Evolutionary conservation across 2,888 invertebrate species (phyloP), one percentile per base, ranked within the genome.

Genomic region (Buathra laborator): DNA sequence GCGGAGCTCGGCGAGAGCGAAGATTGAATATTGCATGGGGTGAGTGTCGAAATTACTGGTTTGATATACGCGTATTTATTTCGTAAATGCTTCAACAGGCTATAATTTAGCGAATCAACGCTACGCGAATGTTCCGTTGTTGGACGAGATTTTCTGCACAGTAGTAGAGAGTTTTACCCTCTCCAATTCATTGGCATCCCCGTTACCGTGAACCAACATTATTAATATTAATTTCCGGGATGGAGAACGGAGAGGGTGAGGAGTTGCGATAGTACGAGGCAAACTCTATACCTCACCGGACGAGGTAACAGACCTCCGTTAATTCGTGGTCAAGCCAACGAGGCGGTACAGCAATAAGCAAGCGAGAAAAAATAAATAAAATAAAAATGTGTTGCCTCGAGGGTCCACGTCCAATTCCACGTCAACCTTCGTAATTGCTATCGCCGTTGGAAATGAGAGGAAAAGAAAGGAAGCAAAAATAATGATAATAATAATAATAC

Each of bases 341-440:
- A 66, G 29, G 66, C 56, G 46, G 9, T 24, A 5, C 78, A 79
- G 72, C 77, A 83, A 88, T 74, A 87, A 68, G 46, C 37, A 66
- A 59, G 29, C 66, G 66, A 66, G 7, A 51, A 75, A 32, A 75
- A 43, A 9, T 59, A 24, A 19, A 62, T 24, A 5, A 44, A 78
- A 68, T 7, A 56, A 51, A 70, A 70, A 66, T 37, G 32, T 48
- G 37, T 32, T 16, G 51, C 37, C 16, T 59, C 19, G 10, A 67
- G n/a, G 10, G 24, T 24, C 46, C 53, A 70, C 76, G 46, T 64
- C 32, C 7, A 6, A 32, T 76, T 64, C 37, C 14, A 51, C 81
- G 44, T 81, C 44, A 24, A 76, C 29, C 14, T 14, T n/a, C 64
- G 46, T 82, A 82, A 82, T 77, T 71, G 56, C 64, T 62, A 53